Base-by-base conservation (phyloP, 2,797 vertebrate species). In the Danio tinwini region DNA sequence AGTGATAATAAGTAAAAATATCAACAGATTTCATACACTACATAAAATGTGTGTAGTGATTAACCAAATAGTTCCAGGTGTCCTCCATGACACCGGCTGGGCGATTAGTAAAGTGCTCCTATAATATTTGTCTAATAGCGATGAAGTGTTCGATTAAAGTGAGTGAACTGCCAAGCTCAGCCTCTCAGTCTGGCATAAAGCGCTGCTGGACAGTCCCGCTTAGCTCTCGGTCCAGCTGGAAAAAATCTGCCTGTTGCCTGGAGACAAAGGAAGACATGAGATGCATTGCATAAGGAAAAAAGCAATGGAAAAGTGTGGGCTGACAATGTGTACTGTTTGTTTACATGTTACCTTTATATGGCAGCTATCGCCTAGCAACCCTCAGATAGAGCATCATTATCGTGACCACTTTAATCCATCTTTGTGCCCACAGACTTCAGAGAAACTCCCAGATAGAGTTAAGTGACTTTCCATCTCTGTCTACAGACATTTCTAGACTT, bases 51-150 rank as follows among this genome's bases (percentile, higher is more conserved):
- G 29, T 10, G 8, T 47, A 67, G 7, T 58, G 5, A 58, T 58
- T 56, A 47, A n/a, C 7, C 40, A 67, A 37, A 67, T 47, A 21
- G 40, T 37, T 45, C 76, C 83, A 81, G 56, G 61, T 80, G 69
- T 59, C 49, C 17, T 72, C 19, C 10, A 17, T 64, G 47, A 56
- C 72, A 40, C 71, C 82, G 86, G n/a, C 11, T 67, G 63, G 76
- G 77, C 55, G 68, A 75, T 81, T 83, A 86, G 85, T 85, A 88
- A 88, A 88, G 88, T 88, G 84, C 50, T 76, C 76, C 59, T 88
- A 82, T 88, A 86, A 88, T 87, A 87, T 90, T 87, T 81, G 81
- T 74, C 85, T 88, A 85, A 89, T 86, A 77, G 84, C 88, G 85
- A 87, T 61, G 6, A 71, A 85, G 63, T 84, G 82, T 8, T 21